These are phyloP conservation scores for Tapera naevia DNA, from an alignment of 2,797 vertebrate species.

Conservation along the genomic window DNA sequence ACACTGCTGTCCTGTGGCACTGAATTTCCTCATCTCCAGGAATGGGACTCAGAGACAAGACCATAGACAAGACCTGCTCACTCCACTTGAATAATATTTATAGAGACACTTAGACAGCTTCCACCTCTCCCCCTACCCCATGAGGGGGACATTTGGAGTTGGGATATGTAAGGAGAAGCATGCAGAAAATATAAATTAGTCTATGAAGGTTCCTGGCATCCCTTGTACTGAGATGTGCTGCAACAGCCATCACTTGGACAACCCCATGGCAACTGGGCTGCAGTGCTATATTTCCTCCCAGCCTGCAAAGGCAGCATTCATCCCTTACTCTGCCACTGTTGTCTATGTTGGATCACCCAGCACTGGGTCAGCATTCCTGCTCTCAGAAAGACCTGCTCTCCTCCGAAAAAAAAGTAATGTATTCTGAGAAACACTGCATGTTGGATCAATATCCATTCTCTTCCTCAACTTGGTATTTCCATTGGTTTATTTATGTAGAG, in stretches of 20 bases:
- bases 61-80: background rate
- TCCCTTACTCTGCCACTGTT: background rate
- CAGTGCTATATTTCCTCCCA: background rate
- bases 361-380: background rate
- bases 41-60: background rate
- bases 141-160: background rate
- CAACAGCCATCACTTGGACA: background rate
- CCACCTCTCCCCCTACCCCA: background rate
- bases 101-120: fast-evolving
- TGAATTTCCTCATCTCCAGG: background rate
- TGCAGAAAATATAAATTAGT: background rate
- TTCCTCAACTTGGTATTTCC: background rate
- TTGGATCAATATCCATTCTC: conserved; percentile 9
- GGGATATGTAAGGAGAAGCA: background rate
- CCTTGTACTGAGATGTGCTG: background rate
- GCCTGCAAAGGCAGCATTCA: background rate
- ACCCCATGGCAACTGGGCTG: background rate
- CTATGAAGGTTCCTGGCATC: background rate
- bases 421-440: background rate
- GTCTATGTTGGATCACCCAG: background rate
- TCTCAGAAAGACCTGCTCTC: background rate
- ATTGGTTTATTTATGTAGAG: conserved; percentile 13
- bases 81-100: background rate
- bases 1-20: fast-evolving
- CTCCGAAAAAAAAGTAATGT: background rate